Evolutionary conservation across 2,113 vertebrate species (phyloP).

Genomic region (Amazona vittata): DNA sequence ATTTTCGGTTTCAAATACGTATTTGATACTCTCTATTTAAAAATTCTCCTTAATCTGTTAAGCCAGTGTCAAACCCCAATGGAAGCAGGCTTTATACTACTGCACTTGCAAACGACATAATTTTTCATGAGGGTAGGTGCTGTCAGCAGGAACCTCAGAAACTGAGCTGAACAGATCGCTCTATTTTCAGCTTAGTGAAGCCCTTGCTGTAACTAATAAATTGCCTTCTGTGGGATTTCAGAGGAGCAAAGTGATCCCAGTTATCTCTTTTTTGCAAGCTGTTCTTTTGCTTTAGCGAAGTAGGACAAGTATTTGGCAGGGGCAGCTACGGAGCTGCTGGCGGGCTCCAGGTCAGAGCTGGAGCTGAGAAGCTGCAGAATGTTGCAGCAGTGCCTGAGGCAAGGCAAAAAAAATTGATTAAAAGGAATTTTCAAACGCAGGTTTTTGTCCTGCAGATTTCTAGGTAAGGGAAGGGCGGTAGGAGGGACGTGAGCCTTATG

Average conservation of each 20-base stretch:
- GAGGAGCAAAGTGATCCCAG: background rate
- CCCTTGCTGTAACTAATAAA: background rate
- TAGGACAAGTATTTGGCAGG: background rate
- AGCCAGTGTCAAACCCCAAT: background rate
- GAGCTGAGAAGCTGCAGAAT: background rate
- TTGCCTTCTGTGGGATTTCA: background rate
- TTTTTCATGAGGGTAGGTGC: background rate
- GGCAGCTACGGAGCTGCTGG: background rate
- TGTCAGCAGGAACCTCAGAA: background rate
- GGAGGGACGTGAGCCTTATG: background rate
- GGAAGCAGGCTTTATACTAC: background rate
- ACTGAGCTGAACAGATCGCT: background rate
- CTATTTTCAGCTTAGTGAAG: background rate
- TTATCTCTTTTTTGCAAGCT: background rate
- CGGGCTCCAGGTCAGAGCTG: background rate
- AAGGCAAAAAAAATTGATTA: background rate
- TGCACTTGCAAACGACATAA: background rate
- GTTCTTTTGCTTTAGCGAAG: background rate
- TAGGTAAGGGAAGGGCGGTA: background rate
- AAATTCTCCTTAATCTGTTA: background rate
- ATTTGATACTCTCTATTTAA: background rate
- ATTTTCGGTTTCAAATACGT: background rate
- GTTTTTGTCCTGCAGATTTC: background rate
- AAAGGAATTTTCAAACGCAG: background rate
- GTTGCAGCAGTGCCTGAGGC: background rate